These are phyloP conservation scores for Apoda limacodes DNA, from an alignment of 2,888 invertebrate genomes.

Conservation along the genomic window DNA sequence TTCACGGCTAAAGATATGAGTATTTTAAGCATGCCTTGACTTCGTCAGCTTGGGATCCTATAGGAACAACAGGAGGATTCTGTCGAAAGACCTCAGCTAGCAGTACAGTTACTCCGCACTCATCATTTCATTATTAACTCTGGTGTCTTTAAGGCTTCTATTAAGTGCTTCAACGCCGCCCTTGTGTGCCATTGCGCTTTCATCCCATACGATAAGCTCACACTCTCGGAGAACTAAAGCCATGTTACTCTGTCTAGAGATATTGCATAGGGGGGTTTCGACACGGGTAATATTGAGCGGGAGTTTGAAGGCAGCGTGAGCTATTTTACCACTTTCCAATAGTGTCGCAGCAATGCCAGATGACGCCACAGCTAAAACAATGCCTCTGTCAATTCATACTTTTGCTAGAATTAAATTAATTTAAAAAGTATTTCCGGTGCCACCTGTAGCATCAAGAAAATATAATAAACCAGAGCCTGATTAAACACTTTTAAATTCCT, in stretches of 20 bases:
- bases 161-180: too few species aligned
- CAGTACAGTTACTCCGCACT: constrained; percentile 17
- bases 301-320: constrained; percentile 14
- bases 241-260: constrained; percentile 11
- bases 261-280: constrained; percentile 13
- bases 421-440: too few species aligned
- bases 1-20: constrained; percentile 17
- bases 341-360: constrained; percentile 16
- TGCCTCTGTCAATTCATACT: constrained; percentile 19
- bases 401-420: too few species aligned
- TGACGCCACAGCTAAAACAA: too few species aligned
- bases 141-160: constrained; percentile 15
- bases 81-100: constrained; percentile 15
- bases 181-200: constrained; percentile 16
- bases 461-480: too few species aligned
- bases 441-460: too few species aligned
- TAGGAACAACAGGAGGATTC: constrained; percentile 14
- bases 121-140: constrained; percentile 11
- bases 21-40: constrained; percentile 17
- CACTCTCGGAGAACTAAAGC: constrained; percentile 6
- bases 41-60: constrained; percentile 15
- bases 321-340: constrained; percentile 13
- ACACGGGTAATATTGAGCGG: constrained; percentile 13
- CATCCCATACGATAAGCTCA: constrained; percentile 13
- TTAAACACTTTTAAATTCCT: too few species aligned